phyloP scores from a whole-genome alignment of 2,888 invertebrate genomes.

The Achlya flavicornis region DNA sequence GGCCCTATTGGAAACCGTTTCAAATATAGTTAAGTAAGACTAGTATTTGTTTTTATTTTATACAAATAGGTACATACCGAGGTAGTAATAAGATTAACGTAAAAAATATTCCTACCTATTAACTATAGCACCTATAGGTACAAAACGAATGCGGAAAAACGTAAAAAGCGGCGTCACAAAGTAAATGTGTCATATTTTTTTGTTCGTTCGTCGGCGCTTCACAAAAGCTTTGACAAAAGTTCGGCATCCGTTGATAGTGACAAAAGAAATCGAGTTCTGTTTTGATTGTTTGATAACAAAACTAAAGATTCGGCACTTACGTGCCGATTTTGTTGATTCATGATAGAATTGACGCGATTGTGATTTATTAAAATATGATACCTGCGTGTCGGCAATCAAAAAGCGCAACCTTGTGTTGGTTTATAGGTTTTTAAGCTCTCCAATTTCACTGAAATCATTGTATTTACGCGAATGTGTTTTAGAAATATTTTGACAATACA shows the following conservation, averaged over 20 bases:
- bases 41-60: not conserved
- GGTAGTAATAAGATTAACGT: too few relatives aligned
- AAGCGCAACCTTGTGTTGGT: constrained; percentile 19
- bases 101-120: not conserved
- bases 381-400: constrained; percentile 54
- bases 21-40: too few relatives aligned
- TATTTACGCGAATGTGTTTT: not conserved
- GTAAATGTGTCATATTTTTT: constrained; percentile 61
- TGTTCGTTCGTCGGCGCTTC: constrained; percentile 53
- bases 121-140: not conserved
- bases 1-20: too few relatives aligned
- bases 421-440: constrained; percentile 23
- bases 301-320: constrained; percentile 66
- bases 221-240: constrained; percentile 67
- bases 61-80: not conserved
- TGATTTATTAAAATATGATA: constrained; percentile 55
- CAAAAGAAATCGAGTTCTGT: constrained; percentile 64
- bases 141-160: constrained; percentile 15
- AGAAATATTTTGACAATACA: not conserved
- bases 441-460: constrained; percentile 26
- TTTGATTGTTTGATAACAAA: constrained; percentile 75
- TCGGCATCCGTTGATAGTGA: constrained; percentile 61
- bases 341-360: constrained; percentile 44
- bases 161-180: constrained; percentile 59
- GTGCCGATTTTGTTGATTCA: constrained; percentile 57